Evolutionary conservation across 2,113 vertebrate species (phyloP), one percentile per base, ranked within the genome.

Genomic region (Meleagris gallopavo): DNA sequence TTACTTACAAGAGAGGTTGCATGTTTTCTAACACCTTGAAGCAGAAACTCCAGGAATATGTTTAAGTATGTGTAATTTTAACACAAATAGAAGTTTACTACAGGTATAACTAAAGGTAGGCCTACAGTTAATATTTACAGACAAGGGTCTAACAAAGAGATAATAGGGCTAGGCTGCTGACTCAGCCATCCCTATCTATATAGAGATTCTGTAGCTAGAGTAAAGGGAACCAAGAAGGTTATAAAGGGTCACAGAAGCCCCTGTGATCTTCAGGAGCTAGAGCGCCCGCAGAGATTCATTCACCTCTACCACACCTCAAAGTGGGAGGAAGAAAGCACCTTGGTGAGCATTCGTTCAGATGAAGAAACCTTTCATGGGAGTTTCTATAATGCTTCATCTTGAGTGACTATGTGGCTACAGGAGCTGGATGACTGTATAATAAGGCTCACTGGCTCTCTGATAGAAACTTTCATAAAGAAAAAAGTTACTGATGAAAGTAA

Each of bases 401-500:
- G 73, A 92, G 66, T 75, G 74, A 41, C 89, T 94, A 55, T 40
- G 65, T 40, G 91, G 88, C 76, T 66, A 82, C 86, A 70, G 45
- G 86, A 91, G 88, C 77, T 80, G 87, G 87, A 30, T 76, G 93
- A 73, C 95, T 97, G 82, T 43, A 96, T 97, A 98, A 98, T 97
- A 83, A 98, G 88, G 89, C 71, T 76, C 71, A 55, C 27, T 2
- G 43, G 57, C 64, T 94, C 34, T 96, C 91, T 66, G 86, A 73
- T 52, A 83, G 90, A 94, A 98, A 97, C 94, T 98, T 97, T 95
- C 58, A 66, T 69, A 79, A 73, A 97, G 90, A 86, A 93, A 96
- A 93, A 97, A 97, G 97, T 94, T 92, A 27, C 88, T 96, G 97
- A 98, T 98, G 96, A 98, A 98, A 98, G 98, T 17, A 40, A 74